phyloP scores from a whole-genome alignment of 1,140 invertebrate genomes.

The Battus philenor region DNA sequence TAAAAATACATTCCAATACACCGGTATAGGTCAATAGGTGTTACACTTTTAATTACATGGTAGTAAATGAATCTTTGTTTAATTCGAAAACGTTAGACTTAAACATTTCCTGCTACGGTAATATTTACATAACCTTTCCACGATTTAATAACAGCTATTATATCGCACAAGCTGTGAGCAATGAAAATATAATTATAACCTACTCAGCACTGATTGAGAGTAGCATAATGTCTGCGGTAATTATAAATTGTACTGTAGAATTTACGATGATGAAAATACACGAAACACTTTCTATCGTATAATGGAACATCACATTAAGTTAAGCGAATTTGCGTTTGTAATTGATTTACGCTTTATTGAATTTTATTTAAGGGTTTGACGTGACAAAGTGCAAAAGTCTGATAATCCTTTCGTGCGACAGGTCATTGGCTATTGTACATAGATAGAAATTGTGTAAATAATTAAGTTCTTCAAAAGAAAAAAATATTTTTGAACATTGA shows the following conservation, averaged over 20 bases:
- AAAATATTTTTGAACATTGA: too few relatives aligned
- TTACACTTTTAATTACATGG: too few relatives aligned
- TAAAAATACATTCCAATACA: too few relatives aligned
- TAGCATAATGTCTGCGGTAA: constrained; percentile 1
- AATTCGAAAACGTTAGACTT: too few relatives aligned
- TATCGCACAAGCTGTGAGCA: constrained; percentile 1
- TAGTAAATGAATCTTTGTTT: too few relatives aligned
- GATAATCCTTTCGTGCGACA: background rate
- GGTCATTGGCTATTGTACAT: background rate
- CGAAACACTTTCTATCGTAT: background rate
- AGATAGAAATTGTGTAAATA: background rate
- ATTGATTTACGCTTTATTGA: background rate
- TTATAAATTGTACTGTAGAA: background rate
- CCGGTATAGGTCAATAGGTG: too few relatives aligned
- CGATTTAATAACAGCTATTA: constrained; percentile 12
- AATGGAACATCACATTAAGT: background rate
- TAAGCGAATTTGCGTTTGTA: background rate
- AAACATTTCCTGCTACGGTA: too few relatives aligned
- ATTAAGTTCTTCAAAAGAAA: too few relatives aligned
- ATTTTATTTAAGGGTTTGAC: too few relatives aligned
- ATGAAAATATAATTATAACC: constrained; percentile 12
- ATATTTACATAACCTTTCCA: constrained; percentile 12
- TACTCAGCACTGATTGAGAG: background rate
- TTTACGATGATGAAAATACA: background rate
- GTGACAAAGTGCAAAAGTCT: background rate